Percentiles rank a stretch among this genome's conserved stretches.
Evolutionary conservation across 2,113 vertebrate genomes (phyloP).

Genomic region (Acinonyx jubatus): DNA sequence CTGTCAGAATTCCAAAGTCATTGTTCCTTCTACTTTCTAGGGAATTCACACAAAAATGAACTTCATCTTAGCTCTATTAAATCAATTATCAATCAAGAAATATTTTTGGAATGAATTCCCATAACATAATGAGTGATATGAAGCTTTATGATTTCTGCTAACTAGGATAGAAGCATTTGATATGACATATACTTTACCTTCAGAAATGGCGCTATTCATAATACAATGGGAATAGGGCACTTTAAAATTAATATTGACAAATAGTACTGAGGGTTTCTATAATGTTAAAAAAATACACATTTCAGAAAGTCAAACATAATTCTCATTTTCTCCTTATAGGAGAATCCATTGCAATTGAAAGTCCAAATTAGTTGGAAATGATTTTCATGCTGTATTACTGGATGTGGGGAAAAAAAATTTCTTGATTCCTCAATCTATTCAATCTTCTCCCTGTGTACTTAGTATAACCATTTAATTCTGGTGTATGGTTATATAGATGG

Average conservation of each 20-base stretch:
- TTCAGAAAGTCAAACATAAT: slow-evolving; percentile 66
- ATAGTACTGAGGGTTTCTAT: slow-evolving; percentile 24
- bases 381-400: slow-evolving; percentile 27
- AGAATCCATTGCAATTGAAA: slow-evolving; percentile 67
- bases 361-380: slow-evolving; percentile 33
- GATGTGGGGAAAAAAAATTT: not conserved
- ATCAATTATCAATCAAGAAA: slow-evolving; percentile 46
- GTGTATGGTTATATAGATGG: not conserved
- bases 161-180: slow-evolving; percentile 49
- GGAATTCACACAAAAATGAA: slow-evolving; percentile 39
- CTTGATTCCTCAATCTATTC: slow-evolving; percentile 23
- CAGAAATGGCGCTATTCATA: slow-evolving; percentile 32
- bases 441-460: slow-evolving; percentile 36
- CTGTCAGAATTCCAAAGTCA: not conserved
- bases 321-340: slow-evolving; percentile 56
- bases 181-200: slow-evolving; percentile 34
- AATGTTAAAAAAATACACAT: slow-evolving; percentile 64
- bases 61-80: not conserved
- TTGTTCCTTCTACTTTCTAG: not conserved
- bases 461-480: slow-evolving; percentile 59
- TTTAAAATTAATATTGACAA: slow-evolving; percentile 71
- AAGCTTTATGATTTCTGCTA: slow-evolving; percentile 40
- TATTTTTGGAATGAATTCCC: slow-evolving; percentile 49
- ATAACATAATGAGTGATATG: slow-evolving; percentile 2
- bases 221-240: not conserved